Evolutionary conservation across 2,888 invertebrate species (phyloP).

Genomic region (Brachyptera risi): DNA sequence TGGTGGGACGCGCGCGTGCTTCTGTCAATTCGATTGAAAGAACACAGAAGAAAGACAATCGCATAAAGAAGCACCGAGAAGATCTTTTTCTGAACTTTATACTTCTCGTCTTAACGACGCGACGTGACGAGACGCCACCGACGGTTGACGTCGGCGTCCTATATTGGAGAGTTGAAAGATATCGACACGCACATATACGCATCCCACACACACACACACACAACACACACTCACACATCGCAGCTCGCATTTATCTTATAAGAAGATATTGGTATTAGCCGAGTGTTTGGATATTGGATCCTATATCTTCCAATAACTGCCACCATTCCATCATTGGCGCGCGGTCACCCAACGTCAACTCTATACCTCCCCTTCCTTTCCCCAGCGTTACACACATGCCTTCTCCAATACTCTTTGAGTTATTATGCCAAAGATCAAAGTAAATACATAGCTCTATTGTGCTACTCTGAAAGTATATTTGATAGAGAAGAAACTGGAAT

Average conservation of each 20-base stretch:
- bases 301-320: not conserved
- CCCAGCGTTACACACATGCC: too few relatives aligned
- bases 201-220: too few relatives aligned
- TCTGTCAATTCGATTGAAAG: not conserved
- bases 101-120: not conserved
- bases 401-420: too few relatives aligned
- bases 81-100: not conserved
- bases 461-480: too few relatives aligned
- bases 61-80: not conserved
- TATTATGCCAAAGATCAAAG: too few relatives aligned
- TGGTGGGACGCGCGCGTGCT: not conserved
- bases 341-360: not conserved
- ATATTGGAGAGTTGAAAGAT: too few relatives aligned
- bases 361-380: not conserved
- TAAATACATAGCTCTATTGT: too few relatives aligned
- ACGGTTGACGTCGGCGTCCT: not conserved
- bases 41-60: not conserved
- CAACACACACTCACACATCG: not conserved
- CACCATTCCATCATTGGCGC: not conserved
- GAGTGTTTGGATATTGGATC: constrained; percentile 7
- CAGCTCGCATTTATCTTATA: not conserved
- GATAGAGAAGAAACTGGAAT: too few relatives aligned
- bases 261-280: not conserved
- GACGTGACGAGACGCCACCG: not conserved
- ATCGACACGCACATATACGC: not conserved